These are phyloP conservation scores for Noturus placidus DNA, from an alignment of 2,113 vertebrate species.

Conservation along the genomic window DNA sequence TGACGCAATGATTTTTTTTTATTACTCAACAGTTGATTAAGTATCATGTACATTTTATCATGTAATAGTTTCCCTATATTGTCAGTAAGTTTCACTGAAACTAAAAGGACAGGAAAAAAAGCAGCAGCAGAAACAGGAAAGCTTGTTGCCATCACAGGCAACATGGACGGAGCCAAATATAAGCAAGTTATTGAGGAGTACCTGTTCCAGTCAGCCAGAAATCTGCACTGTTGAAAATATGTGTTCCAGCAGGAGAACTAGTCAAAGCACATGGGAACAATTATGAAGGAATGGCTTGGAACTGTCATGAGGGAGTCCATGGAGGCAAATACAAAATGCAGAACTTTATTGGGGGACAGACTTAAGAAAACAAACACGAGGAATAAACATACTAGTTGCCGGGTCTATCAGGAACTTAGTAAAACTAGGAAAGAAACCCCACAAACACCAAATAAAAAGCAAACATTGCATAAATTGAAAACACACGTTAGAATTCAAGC, in stretches of 20 bases:
- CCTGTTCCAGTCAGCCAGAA: not conserved
- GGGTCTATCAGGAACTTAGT: too few relatives aligned
- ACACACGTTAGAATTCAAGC: too few relatives aligned
- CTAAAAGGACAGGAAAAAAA: not conserved
- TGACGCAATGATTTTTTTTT: not conserved
- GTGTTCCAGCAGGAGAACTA: not conserved
- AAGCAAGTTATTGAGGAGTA: not conserved
- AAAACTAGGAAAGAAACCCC: too few relatives aligned
- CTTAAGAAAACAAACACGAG: too few relatives aligned
- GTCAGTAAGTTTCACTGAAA: not conserved
- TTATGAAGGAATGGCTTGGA: not conserved
- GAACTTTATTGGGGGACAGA: too few relatives aligned
- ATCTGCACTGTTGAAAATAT: not conserved
- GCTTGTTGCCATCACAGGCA: not conserved
- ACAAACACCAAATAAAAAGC: too few relatives aligned
- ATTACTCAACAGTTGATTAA: not conserved
- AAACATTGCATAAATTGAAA: too few relatives aligned
- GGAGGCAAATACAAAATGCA: too few relatives aligned
- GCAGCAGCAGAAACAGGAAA: not conserved
- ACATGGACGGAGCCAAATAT: not conserved
- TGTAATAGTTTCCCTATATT: not conserved
- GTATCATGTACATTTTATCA: not conserved
- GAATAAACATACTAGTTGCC: too few relatives aligned
- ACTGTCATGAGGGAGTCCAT: not conserved
- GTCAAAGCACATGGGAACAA: not conserved